These are phyloP conservation scores for Caenorhabditis panamensis DNA, from an alignment of 2,888 invertebrate genomes.

Conservation along the genomic window DNA sequence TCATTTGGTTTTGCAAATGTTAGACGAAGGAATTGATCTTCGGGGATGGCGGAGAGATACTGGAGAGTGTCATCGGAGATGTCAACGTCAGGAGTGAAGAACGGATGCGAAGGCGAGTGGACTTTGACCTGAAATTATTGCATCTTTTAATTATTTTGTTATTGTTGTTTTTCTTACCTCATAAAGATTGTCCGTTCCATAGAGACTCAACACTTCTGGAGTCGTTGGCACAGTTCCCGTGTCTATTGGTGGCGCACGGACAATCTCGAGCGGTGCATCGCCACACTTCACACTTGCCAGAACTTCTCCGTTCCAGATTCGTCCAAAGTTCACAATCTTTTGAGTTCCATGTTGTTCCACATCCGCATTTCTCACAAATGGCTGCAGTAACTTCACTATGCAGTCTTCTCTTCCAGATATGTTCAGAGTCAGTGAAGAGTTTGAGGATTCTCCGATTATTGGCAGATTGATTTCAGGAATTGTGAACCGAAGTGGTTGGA, in stretches of 20 bases:
- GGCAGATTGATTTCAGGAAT: slow-evolving; percentile 54
- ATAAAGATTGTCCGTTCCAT: slow-evolving; percentile 36
- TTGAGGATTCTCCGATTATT: slow-evolving; percentile 46
- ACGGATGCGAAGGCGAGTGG: slow-evolving; percentile 20
- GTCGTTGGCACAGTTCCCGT: slow-evolving; percentile 10
- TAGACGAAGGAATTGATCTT: slow-evolving; percentile 36
- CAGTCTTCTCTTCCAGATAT: slow-evolving; percentile 38
- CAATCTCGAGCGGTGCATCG: slow-evolving; percentile 41
- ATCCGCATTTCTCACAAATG: slow-evolving; percentile 13
- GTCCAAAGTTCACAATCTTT: slow-evolving; percentile 32
- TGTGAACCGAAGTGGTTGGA: slow-evolving; percentile 29
- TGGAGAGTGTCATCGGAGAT: slow-evolving; percentile 34
- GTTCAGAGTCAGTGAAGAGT: slow-evolving; percentile 29
- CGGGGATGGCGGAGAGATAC: slow-evolving; percentile 27
- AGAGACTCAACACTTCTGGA: slow-evolving; percentile 45
- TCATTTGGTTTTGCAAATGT: slow-evolving; percentile 24
- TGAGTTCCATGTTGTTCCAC: slow-evolving; percentile 5
- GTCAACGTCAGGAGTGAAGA: slow-evolving; percentile 28
- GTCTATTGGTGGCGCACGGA: slow-evolving; percentile 47
- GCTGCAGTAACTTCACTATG: slow-evolving; percentile 45
- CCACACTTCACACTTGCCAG: slow-evolving; percentile 54
- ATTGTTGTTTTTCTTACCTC: slow-evolving; percentile 18
- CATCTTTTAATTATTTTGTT: background rate
- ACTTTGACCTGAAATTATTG: slow-evolving; percentile 39
- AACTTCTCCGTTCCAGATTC: slow-evolving; percentile 53